Evolutionary conservation across 2,888 invertebrate genomes (phyloP).

Genomic region (Prosapia bicincta): DNA sequence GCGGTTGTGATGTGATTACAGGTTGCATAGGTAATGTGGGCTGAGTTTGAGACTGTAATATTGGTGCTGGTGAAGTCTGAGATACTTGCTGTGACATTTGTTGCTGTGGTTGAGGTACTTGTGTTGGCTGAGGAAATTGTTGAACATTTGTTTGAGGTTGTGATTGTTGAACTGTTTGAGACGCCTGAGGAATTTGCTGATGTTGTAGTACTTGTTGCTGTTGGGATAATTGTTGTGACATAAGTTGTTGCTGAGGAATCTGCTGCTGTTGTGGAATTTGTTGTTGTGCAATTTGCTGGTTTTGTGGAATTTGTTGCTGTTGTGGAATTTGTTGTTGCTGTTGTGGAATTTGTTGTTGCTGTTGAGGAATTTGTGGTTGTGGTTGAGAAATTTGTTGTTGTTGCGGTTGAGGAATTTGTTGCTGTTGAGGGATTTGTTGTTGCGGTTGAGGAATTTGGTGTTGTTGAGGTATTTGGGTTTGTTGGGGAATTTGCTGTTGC

Average conservation of each 20-base stretch:
- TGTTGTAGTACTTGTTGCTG: conserved; percentile 33
- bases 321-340: conserved; percentile 39
- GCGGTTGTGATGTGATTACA: conserved; percentile 32
- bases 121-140: background rate
- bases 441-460: conserved; percentile 30
- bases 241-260: conserved; percentile 27
- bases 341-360: conserved; percentile 38
- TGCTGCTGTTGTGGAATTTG: conserved; percentile 48
- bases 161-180: conserved; percentile 16
- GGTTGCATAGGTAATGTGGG: conserved; percentile 28
- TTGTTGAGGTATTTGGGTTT: background rate
- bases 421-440: conserved; percentile 16
- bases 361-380: conserved; percentile 30
- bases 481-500: conserved; percentile 34
- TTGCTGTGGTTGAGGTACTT: conserved; percentile 24
- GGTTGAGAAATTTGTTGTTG: conserved; percentile 36
- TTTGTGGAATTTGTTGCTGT: conserved; percentile 45
- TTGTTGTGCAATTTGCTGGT: conserved; percentile 37
- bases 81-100: conserved; percentile 3
- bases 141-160: conserved; percentile 4
- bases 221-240: conserved; percentile 46
- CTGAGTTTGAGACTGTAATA: background rate
- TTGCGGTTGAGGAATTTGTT: conserved; percentile 38
- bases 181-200: conserved; percentile 21
- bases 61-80: background rate